These are phyloP conservation scores for Tineola bisselliella DNA, from an alignment of 2,888 invertebrate species.

Conservation along the genomic window DNA sequence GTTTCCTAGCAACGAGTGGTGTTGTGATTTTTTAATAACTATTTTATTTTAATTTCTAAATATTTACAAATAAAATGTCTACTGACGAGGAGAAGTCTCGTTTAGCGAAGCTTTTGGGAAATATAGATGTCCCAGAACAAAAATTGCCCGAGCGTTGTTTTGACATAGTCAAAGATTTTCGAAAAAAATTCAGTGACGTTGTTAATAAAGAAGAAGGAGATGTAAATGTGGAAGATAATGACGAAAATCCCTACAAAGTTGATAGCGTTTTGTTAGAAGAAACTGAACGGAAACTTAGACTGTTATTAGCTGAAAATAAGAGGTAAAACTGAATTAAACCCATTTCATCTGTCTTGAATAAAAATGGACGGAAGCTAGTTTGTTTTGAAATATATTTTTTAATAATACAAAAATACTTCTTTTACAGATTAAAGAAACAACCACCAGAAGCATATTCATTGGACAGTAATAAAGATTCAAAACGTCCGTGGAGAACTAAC, in stretches of 20 bases:
- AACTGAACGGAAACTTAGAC: slow-evolving; percentile 39
- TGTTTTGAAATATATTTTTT: no score
- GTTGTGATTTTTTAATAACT: no score
- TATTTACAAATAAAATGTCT: slow-evolving; percentile 27
- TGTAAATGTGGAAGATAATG: slow-evolving; percentile 16
- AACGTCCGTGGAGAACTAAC: slow-evolving; percentile 51
- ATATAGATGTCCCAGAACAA: slow-evolving; percentile 42
- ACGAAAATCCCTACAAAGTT: slow-evolving; percentile 46
- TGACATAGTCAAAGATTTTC: slow-evolving; percentile 38
- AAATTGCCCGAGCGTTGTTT: slow-evolving; percentile 44
- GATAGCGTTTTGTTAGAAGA: slow-evolving; percentile 38
- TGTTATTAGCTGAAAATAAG: slow-evolving; percentile 32
- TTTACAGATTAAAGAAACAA: slow-evolving; percentile 5
- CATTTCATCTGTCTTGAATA: no score
- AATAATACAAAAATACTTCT: no score
- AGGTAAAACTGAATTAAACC: slow-evolving; percentile 25
- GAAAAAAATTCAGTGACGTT: slow-evolving; percentile 33
- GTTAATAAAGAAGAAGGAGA: slow-evolving; percentile 26
- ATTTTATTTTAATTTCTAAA: no score
- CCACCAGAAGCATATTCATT: not conserved
- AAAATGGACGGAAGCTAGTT: no score
- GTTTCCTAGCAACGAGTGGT: no score
- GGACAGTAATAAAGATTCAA: slow-evolving; percentile 26
- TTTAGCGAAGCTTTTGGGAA: slow-evolving; percentile 43
- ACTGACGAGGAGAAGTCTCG: slow-evolving; percentile 54